Base-by-base conservation (phyloP, 1,140 invertebrate species). In the Schlechtendalia chinensis region DNA sequence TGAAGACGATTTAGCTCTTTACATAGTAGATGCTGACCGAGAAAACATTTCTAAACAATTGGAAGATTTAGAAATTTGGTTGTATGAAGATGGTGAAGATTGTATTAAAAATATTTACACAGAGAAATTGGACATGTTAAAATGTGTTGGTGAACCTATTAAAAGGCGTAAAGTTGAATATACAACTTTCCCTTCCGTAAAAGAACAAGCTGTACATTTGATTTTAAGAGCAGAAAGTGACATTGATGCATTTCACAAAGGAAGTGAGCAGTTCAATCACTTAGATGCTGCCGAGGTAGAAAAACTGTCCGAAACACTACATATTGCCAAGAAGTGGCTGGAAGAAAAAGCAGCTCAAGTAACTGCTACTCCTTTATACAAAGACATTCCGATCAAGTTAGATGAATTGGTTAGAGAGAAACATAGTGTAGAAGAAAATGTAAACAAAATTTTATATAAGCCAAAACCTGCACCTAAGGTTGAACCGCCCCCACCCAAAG, bases 71-170 rank as follows among this genome's bases (percentile, higher is more conserved):
- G 97, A 99, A 87, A 92, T 93, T 84, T 99, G 98, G 98, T 87
- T 99, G 0, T 99, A 99, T 85, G 94, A 95, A 82, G 91, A 92
- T 81, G 97, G 97, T 0, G 96, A 97, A 86, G 94, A 98, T 84
- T 94, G 96, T 84, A 91, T 92, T 65, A 92, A 94, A 88, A 92
- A 94, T 84, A 89, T 94, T 79, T 95, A 95, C 83, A 85, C 89
- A 16, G 90, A 93, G 75, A 89, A 89, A 84, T 84, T 94, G 39
- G 84, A 87, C 32, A 85, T 87, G 39, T 86, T 95, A 22, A 91
- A 90, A 86, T 91, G 87, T 80, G 88, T 91, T 86, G 95, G 95
- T 45, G 93, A 96, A 84, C 94, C 95, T 12, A 93, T 98, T 53
- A 93, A 94, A 84, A 89, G 91, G 72, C 89, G 95, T 47, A 90